These are phyloP conservation scores for Eugnorisma glareosa DNA, from an alignment of 2,888 invertebrate species.

Conservation along the genomic window DNA sequence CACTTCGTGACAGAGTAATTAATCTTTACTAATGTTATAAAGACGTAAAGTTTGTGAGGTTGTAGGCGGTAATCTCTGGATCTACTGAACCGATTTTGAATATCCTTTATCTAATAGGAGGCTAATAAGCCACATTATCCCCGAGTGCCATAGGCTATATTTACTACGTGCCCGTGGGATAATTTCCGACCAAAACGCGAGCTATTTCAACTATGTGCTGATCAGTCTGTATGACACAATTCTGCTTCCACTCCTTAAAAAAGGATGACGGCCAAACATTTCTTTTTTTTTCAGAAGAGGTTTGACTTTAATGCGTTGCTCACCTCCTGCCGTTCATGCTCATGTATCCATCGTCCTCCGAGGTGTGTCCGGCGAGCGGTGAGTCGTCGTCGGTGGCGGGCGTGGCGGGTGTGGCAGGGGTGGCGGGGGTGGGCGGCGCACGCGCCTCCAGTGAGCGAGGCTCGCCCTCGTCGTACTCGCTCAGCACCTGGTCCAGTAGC, in stretches of 20 bases:
- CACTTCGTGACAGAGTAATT: background rate
- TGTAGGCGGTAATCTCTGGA: too few species aligned
- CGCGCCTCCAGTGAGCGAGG: constrained; percentile 88
- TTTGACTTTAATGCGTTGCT: background rate
- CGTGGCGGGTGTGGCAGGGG: constrained; percentile 90
- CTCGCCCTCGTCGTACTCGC: constrained; percentile 96
- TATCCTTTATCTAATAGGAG: too few species aligned
- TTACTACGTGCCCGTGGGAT: too few species aligned
- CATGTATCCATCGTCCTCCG: constrained; percentile 98
- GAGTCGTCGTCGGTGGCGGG: constrained; percentile 93
- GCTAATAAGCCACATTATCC: too few species aligned
- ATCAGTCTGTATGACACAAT: too few species aligned
- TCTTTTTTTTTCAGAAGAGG: background rate
- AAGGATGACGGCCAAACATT: background rate
- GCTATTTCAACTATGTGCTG: too few species aligned
- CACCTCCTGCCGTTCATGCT: constrained; percentile 96
- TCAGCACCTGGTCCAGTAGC: constrained; percentile 96
- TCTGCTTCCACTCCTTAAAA: background rate
- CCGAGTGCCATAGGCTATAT: too few species aligned
- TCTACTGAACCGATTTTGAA: too few species aligned
- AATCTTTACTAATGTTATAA: too few species aligned
- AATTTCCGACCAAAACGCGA: too few species aligned
- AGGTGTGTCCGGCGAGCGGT: constrained; percentile 95
- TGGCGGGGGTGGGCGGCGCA: constrained; percentile 89
- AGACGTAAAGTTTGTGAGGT: too few species aligned